These are phyloP conservation scores for Carcharodon carcharias DNA, from an alignment of 2,797 vertebrate species.

Conservation along the genomic window DNA sequence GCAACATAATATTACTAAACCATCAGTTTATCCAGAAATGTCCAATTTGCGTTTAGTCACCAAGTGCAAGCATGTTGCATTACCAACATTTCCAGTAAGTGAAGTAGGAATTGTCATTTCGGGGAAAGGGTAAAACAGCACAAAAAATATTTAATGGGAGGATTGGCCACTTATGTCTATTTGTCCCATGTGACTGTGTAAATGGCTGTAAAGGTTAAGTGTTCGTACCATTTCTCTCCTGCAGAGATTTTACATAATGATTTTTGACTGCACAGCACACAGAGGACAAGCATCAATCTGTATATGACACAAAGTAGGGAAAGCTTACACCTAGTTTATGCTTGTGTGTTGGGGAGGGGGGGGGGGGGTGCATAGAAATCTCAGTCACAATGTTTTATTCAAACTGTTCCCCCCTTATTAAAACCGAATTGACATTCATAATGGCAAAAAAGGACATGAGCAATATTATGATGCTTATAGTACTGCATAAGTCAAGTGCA, in stretches of 20 bases:
- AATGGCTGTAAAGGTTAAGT: slow-evolving; percentile 19
- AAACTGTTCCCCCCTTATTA: slow-evolving; percentile 7
- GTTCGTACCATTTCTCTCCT: slow-evolving; percentile 2
- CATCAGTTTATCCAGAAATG: not conserved
- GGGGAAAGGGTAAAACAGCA: not conserved
- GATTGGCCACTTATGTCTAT: slow-evolving; percentile 27
- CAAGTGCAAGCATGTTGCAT: not conserved
- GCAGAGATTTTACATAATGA: slow-evolving; percentile 26
- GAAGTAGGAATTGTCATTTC: slow-evolving; percentile 3
- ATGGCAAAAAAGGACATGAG: slow-evolving; percentile 16
- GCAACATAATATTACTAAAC: slow-evolving; percentile 12
- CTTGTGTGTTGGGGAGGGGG: not conserved
- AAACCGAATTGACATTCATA: slow-evolving; percentile 27
- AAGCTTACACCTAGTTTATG: not conserved
- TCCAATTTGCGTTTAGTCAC: not conserved
- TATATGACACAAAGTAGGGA: not conserved
- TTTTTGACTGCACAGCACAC: slow-evolving; percentile 12
- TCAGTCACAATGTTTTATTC: not conserved
- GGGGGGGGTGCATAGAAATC: not conserved
- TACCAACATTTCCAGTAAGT: slow-evolving; percentile 16
- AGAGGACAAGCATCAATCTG: slow-evolving; percentile 1
- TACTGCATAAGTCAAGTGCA: not conserved
- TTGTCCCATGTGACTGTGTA: slow-evolving; percentile 31
- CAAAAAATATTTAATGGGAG: slow-evolving; percentile 18
- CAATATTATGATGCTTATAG: slow-evolving; percentile 12